Evolutionary conservation across 2,888 invertebrate species (phyloP).

Genomic region (Strigamia maritima): DNA sequence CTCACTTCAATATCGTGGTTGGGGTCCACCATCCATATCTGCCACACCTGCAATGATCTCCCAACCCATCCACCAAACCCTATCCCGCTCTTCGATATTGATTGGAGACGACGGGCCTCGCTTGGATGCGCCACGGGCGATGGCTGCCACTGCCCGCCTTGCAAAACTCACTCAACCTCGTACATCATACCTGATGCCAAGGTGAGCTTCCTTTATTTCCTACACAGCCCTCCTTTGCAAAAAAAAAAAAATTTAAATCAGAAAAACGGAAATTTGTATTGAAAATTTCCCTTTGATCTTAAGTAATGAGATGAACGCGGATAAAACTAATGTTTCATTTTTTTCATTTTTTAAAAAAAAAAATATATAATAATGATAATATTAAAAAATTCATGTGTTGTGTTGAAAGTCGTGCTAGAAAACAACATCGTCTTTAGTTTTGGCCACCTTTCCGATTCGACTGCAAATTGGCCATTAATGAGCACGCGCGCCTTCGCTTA

Average conservation of each 20-base stretch:
- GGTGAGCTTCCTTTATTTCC: background rate
- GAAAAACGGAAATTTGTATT: background rate
- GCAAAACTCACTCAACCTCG: background rate
- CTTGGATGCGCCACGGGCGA: constrained; percentile 19
- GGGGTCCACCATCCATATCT: constrained; percentile 23
- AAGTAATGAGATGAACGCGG: background rate
- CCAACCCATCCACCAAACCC: background rate
- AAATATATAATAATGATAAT: background rate
- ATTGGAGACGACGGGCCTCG: constrained; percentile 23
- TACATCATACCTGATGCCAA: background rate
- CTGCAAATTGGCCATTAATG: constrained; percentile 23
- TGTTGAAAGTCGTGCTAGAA: background rate
- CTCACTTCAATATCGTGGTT: constrained; percentile 23
- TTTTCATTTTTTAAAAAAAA: no score
- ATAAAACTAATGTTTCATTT: no score
- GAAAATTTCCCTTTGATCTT: background rate
- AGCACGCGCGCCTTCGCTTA: constrained; percentile 11
- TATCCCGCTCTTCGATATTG: constrained; percentile 5
- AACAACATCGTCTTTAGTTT: constrained; percentile 20
- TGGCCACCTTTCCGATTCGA: background rate
- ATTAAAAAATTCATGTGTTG: background rate
- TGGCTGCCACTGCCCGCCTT: constrained; percentile 9
- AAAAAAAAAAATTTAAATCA: background rate
- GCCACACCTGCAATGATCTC: constrained; percentile 20
- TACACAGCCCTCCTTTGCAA: background rate